Conservation (phyloP, 2,797 vertebrate genomes). For the Orestias chungarensis region DNA sequence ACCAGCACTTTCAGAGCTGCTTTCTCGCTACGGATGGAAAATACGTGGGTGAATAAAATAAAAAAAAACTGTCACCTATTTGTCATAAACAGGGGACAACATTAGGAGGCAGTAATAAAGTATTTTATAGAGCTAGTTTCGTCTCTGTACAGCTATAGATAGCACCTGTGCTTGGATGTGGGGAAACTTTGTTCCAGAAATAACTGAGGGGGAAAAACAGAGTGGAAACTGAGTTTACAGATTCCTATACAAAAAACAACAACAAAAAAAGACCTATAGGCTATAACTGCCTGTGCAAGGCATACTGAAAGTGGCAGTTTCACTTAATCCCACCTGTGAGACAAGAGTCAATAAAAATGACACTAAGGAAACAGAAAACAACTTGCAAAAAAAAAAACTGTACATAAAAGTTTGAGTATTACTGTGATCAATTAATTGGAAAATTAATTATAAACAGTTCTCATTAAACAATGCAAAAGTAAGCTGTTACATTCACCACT, state of each 20-base stretch:
- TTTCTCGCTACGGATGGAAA: conserved; percentile 1
- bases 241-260: conserved; percentile 14
- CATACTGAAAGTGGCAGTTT: neutral
- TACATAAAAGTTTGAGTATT: too few relatives aligned
- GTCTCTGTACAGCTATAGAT: conserved; percentile 19
- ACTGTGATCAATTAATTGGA: too few relatives aligned
- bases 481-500: too few relatives aligned
- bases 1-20: conserved; percentile 19
- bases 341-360: neutral
- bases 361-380: neutral
- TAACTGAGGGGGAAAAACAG: conserved; percentile 33
- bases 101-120: conserved; percentile 15
- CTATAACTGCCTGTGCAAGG: conserved; percentile 31
- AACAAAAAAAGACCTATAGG: neutral
- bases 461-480: too few relatives aligned
- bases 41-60: neutral
- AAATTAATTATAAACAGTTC: too few relatives aligned
- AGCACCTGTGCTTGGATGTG: conserved; percentile 10
- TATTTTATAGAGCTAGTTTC: conserved; percentile 24
- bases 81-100: conserved; percentile 16
- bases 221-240: conserved; percentile 11
- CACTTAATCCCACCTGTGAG: neutral
- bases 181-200: conserved; percentile 34
- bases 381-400: too few relatives aligned
- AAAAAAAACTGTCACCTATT: conserved; percentile 22